Evolutionary conservation across 2,113 vertebrate genomes (phyloP).

Genomic region (Rostratula benghalensis): DNA sequence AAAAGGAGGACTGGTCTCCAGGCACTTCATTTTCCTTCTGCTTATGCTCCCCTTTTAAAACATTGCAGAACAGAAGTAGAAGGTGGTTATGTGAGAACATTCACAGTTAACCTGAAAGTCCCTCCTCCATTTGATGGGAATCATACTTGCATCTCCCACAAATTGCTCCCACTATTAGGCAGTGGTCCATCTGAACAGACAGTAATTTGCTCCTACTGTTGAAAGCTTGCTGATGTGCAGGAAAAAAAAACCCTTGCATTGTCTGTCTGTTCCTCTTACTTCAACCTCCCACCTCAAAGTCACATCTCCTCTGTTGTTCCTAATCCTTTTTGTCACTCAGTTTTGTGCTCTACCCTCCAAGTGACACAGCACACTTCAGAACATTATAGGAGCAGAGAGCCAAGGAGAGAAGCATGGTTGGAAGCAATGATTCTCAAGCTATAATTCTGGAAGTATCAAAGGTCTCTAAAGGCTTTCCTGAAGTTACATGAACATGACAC

Average conservation of each 20-base stretch:
- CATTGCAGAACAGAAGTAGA: background rate
- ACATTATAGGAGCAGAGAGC: background rate
- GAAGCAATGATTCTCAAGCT: background rate
- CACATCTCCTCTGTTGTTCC: background rate
- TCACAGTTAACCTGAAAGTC: background rate
- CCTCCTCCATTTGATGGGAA: background rate
- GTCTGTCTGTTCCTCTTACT: background rate
- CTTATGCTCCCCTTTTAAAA: background rate
- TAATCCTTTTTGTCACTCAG: constrained; percentile 30
- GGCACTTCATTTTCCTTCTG: background rate
- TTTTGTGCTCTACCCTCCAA: constrained; percentile 21
- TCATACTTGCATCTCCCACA: background rate
- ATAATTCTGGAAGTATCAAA: background rate
- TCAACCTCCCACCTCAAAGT: constrained; percentile 14
- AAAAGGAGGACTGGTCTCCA: background rate
- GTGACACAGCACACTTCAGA: background rate
- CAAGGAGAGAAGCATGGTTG: background rate
- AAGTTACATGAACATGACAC: background rate
- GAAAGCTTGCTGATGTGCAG: background rate
- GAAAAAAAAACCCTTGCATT: background rate
- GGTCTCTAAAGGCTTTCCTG: background rate
- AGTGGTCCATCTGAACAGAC: background rate
- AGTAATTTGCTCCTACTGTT: background rate
- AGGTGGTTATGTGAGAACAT: background rate
- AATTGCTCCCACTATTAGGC: background rate